These are phyloP conservation scores for Gallinago undulata DNA, from an alignment of 2,113 vertebrate genomes.

Conservation along the genomic window DNA sequence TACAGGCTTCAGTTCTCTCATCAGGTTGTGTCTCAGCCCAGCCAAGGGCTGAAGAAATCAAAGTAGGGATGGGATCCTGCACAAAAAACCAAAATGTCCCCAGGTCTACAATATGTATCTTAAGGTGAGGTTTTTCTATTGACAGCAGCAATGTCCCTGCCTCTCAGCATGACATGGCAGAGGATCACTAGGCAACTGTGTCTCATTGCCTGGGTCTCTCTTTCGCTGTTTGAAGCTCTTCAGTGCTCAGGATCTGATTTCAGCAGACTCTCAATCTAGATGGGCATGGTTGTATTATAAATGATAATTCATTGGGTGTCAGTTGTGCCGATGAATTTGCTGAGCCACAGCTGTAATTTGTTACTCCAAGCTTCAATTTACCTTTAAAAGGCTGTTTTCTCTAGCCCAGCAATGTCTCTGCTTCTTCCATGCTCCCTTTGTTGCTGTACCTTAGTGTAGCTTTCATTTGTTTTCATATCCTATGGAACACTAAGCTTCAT, in stretches of 20 bases:
- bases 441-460: not conserved
- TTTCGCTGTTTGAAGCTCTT: not conserved
- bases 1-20: not conserved
- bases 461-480: not conserved
- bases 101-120: not conserved
- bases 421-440: not conserved
- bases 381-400: not conserved
- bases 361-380: not conserved
- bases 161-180: not conserved
- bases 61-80: not conserved
- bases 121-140: not conserved
- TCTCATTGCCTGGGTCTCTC: not conserved
- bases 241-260: not conserved
- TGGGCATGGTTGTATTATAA: rapidly evolving
- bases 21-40: not conserved
- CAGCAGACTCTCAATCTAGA: not conserved
- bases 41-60: not conserved
- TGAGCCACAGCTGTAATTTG: not conserved
- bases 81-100: not conserved
- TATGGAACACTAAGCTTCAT: not conserved
- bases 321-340: not conserved
- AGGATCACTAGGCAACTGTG: not conserved
- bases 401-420: not conserved
- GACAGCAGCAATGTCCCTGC: not conserved
- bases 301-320: not conserved